phyloP scores from a whole-genome alignment of 2,797 vertebrate genomes.

The Paguma larvata region DNA sequence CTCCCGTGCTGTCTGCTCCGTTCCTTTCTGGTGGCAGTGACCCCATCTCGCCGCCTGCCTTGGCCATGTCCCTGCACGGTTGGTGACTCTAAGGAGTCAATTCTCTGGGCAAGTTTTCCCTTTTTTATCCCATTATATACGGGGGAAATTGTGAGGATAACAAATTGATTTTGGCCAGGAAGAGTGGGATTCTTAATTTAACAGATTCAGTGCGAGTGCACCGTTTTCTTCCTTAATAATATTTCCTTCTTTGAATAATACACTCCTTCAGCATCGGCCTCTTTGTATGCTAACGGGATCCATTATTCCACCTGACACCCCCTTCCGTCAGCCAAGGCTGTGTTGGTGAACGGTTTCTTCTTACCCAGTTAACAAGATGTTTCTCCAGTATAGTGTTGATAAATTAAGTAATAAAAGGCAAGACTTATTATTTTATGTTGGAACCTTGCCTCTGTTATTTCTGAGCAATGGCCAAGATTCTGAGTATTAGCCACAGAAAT shows the following conservation, averaged over 20 bases:
- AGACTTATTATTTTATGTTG: slow-evolving; percentile 74
- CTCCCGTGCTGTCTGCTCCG: rapidly evolving
- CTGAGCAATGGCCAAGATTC: slow-evolving; percentile 70
- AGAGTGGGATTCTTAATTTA: slow-evolving; percentile 4
- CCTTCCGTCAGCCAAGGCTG: slow-evolving; percentile 27
- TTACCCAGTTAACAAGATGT: slow-evolving; percentile 64
- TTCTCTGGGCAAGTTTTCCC: background rate
- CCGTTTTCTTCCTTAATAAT: slow-evolving; percentile 31
- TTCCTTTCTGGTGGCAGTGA: rapidly evolving
- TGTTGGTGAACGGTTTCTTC: background rate
- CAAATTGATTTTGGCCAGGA: background rate
- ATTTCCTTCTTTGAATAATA: slow-evolving; percentile 13
- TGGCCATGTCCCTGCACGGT: background rate
- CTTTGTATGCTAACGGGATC: slow-evolving; percentile 10
- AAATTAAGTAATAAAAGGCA: slow-evolving; percentile 79
- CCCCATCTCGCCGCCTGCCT: rapidly evolving
- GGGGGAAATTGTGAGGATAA: background rate
- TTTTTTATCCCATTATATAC: rapidly evolving
- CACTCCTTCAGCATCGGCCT: background rate
- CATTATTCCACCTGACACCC: slow-evolving; percentile 19
- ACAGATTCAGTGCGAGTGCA: background rate
- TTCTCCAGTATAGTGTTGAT: slow-evolving; percentile 74
- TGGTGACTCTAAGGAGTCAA: rapidly evolving
- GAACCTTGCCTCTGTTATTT: slow-evolving; percentile 54
- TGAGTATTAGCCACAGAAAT: slow-evolving; percentile 26